These are phyloP conservation scores for Heliocidaris erythrogramma DNA, from an alignment of 35 echinoderm and acorn worm genomes.

Conservation along the genomic window DNA sequence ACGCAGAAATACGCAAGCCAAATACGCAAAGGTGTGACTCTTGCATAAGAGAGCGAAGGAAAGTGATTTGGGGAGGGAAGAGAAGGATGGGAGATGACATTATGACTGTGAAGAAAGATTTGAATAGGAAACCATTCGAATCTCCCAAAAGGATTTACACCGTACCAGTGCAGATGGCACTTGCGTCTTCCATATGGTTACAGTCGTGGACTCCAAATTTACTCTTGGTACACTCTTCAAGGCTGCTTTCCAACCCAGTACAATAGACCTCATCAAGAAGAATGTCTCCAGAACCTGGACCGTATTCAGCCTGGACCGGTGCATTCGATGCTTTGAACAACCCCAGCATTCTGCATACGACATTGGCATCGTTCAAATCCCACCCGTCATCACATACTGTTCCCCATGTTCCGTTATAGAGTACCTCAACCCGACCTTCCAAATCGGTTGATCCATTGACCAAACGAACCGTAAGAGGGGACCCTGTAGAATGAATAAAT, in stretches of 20 bases:
- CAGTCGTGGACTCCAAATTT: neutral
- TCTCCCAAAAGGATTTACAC: no score
- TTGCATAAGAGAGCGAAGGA: no score
- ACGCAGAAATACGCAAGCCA: no score
- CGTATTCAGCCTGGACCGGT: neutral
- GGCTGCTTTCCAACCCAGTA: neutral
- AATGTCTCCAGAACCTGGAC: neutral
- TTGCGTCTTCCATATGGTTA: neutral
- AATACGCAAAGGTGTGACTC: no score
- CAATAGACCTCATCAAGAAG: neutral
- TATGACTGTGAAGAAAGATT: no score
- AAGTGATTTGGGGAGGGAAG: no score
- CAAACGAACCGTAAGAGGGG: neutral
- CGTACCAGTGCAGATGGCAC: neutral
- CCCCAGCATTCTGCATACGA: neutral
- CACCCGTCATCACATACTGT: neutral
- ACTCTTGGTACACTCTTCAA: neutral
- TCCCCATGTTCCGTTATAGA: neutral
- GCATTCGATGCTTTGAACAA: neutral
- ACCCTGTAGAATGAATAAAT: no score
- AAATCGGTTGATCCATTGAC: neutral
- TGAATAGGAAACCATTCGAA: no score
- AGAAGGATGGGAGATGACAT: no score
- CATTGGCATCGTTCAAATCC: neutral
- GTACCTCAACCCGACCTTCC: neutral